Evolutionary conservation across 2,113 vertebrate species (phyloP), one percentile per base, ranked within the genome.

Genomic region (Gymnocephalus cernua): DNA sequence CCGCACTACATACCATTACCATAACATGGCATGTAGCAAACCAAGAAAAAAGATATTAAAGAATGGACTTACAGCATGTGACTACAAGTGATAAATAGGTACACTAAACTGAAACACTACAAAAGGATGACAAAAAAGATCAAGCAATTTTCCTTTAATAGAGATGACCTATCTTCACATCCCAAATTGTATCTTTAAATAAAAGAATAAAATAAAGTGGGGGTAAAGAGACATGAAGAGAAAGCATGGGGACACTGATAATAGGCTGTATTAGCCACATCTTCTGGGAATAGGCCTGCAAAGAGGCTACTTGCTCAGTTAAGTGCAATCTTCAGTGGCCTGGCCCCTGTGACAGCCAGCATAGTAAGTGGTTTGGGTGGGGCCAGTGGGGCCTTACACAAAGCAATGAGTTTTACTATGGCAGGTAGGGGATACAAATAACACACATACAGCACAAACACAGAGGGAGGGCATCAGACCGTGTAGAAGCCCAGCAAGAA

Each of bases 401-500:
- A 83, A 83, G 86, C 82, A 89, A 88, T 58, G 79, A 74, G 88
- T 89, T 87, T 88, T 76, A 77, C 81, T 76, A 82, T 88, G 89
- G 88, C 87, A 91, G 88, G 85, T 91, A 75, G 79, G 84, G 79
- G 88, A 91, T 90, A 92, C 91, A 92, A 91, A 93, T 91, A 93
- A 92, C 92, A 93, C 87, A 89, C 87, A 91, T 84, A 63, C 85
- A 86, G 86, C 85, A 92, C 86, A 93, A 92, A 93, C 91, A 90
- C 91, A 88, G 87, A 80, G 80, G 90, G 92, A 89, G 89, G 89
- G 87, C 88, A 89, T 89, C 89, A 89, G 89, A 91, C 47, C 85
- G 41, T 86, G 87, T 70, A 86, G 86, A 75, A 88, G 82, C 83
- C 74, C 83, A 85, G 89, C 90, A 63, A 89, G 90, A 92, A 91